Evolutionary conservation across 2,113 vertebrate genomes (phyloP).

Genomic region (Ellobius talpinus): DNA sequence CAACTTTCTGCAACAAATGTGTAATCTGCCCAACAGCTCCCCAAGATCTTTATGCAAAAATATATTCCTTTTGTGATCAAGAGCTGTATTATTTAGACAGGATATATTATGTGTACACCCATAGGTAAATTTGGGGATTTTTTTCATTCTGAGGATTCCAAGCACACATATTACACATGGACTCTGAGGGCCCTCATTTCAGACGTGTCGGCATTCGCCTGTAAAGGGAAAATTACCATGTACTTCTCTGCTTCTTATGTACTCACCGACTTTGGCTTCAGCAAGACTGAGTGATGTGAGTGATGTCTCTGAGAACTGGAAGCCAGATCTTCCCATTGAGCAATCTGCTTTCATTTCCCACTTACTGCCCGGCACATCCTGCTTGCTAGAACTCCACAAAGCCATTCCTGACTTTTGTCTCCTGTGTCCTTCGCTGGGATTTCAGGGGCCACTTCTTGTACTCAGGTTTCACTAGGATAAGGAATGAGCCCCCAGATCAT

Average conservation of each 20-base stretch:
- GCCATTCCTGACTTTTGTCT: neutral
- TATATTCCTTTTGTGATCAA: neutral
- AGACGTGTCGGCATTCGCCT: neutral
- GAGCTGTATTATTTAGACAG: neutral
- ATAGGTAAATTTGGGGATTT: neutral
- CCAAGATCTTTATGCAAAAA: neutral
- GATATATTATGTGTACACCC: too few species aligned
- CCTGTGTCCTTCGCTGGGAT: constrained; percentile 51
- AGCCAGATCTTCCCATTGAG: neutral
- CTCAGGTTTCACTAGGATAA: neutral
- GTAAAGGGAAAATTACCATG: neutral
- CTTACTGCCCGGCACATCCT: neutral
- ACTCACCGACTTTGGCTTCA: neutral
- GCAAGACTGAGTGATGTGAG: neutral
- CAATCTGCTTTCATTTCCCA: neutral
- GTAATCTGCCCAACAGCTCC: neutral
- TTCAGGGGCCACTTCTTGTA: neutral
- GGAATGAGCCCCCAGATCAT: neutral
- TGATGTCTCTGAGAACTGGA: neutral
- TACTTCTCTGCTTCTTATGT: neutral
- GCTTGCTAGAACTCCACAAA: neutral
- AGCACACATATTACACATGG: neutral
- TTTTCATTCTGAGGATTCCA: neutral
- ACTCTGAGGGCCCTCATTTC: neutral
- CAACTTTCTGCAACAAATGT: neutral